phyloP scores from a whole-genome alignment of 53 echinoderm and acorn worm genomes.

The Arbacia lixula region DNA sequence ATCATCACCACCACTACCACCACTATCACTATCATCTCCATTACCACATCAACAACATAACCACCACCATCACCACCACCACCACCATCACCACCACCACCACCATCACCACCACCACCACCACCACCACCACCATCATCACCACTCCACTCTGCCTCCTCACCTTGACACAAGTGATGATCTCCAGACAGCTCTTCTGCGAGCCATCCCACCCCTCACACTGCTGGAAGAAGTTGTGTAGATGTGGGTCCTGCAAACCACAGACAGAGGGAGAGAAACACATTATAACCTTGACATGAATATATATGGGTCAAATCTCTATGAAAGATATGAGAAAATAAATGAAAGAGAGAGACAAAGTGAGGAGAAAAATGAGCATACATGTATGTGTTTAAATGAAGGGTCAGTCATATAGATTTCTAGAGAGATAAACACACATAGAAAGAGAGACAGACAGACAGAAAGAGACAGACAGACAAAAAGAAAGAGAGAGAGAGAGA shows the following conservation, averaged over 20 bases:
- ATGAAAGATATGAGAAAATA: background rate
- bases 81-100: too few species aligned
- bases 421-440: too few species aligned
- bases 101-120: too few species aligned
- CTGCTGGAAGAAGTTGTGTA: conserved; percentile 93
- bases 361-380: background rate
- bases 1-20: background rate
- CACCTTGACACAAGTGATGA: conserved; percentile 89
- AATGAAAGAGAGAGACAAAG: background rate
- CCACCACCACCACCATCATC: too few species aligned
- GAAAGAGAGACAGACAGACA: background rate
- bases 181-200: conserved; percentile 48
- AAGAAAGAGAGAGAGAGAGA: background rate
- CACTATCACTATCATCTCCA: background rate
- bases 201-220: conserved; percentile 77
- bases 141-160: background rate
- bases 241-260: conserved; percentile 70
- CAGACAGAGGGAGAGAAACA: background rate
- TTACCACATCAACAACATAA: background rate
- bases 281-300: background rate
- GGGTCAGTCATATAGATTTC: too few species aligned
- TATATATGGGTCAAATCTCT: background rate
- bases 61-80: background rate
- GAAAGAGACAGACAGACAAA: background rate
- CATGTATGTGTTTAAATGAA: too few species aligned